Base-by-base conservation (phyloP, 2,888 invertebrate genomes). In the Andrena bicolor region DNA sequence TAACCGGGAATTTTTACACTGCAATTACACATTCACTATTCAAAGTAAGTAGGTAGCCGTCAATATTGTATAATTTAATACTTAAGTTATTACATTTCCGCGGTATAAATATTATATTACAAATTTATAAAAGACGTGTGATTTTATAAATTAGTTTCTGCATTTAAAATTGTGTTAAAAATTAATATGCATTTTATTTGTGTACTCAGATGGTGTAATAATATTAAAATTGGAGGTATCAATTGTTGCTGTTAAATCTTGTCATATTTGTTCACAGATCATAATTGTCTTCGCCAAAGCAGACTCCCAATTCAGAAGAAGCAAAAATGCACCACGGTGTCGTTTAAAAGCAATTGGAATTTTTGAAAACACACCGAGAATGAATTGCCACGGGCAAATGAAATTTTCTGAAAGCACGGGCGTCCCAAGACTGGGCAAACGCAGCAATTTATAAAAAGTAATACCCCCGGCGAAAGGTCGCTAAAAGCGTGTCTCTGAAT, bases 1-100 rank as follows among this genome's bases (percentile, higher is more conserved):
- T 8, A 63, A 66, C 48, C 26, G 26, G 2, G 48, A 71, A 76
- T 81, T 80, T 76, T 72, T 74, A 76, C n/a, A 53, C n/a, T 65
- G 16, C 35, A 64, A 78, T 75, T 74, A 72, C 78, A 70, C 64
- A 64, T 63, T 48, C 65, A 20, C 20, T 51, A 20, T 51, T 51
- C 7, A 2, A 51, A 4, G 41, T 41, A n/a, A 56, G 51, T 51
- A 65, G 65, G 49, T 78, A 64, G 66, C n/a, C 28, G 4, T 30
- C 60, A n/a, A 2, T 26, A 35, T 16, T 35, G 13, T 32, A 23
- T 30, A 30, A 23, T 32, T 32, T 23, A 7, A 13, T 20, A 23
- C 13, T 32, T 53, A 32, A 66, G 51, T 26, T 26, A 16, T 56
- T 56, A 13, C 13, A 58, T 13, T 5, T 13, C 28, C 3, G 13